phyloP scores from a whole-genome alignment of 2,888 invertebrate species.

The Tetranychus piercei region DNA sequence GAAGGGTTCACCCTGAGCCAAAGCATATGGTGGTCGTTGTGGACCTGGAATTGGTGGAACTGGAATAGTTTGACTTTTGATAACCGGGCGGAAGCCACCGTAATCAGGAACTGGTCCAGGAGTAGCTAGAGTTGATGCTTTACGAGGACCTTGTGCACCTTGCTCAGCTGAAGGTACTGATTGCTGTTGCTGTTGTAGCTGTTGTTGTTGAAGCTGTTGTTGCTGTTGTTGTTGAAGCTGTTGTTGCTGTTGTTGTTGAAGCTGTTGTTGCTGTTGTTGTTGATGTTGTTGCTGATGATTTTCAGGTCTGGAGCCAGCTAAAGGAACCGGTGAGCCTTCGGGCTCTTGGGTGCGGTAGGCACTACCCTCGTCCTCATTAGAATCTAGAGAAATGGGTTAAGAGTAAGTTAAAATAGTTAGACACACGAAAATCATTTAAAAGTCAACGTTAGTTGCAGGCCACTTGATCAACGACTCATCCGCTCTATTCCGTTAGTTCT shows the following conservation, averaged over 20 bases:
- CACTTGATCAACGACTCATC: neutral
- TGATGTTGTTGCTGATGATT: too few relatives aligned
- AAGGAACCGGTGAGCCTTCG: neutral
- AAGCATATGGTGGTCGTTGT: neutral
- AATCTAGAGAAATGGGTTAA: slow-evolving; percentile 6
- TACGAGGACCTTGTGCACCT: neutral
- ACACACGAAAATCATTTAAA: neutral
- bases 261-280: neutral
- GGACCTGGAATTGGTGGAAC: neutral
- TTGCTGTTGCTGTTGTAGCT: neutral
- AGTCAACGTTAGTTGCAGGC: neutral
- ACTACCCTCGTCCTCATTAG: slow-evolving; percentile 5
- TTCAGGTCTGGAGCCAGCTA: neutral
- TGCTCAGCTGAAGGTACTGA: neutral
- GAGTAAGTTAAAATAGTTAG: neutral
- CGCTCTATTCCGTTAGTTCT: neutral
- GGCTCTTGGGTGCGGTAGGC: slow-evolving; percentile 2
- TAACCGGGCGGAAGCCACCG: slow-evolving; percentile 5
- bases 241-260: neutral
- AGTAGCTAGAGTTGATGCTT: slow-evolving; percentile 5
- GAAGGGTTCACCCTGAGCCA: neutral
- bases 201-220: neutral
- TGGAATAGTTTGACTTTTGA: neutral
- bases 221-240: neutral
- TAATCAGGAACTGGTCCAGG: slow-evolving; percentile 7